Evolutionary conservation across 2,797 vertebrate genomes (phyloP), one percentile per base, ranked within the genome.

Genomic region (Hoplostethus mediterraneus): DNA sequence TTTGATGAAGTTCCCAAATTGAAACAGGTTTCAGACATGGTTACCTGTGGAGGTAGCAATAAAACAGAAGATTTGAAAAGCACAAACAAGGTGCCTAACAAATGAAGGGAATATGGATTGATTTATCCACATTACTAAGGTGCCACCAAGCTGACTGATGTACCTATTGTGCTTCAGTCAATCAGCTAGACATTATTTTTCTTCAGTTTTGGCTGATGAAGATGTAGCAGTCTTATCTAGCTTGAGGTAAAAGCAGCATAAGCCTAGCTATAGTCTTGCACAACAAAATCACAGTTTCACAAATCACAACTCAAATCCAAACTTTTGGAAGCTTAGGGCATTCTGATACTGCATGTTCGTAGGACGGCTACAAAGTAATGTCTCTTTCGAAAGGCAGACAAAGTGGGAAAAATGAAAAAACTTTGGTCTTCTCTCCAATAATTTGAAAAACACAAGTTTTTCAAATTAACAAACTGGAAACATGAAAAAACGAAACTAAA

Each of bases 361-460:
- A 82, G 67, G 76, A 81, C 80, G 80, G 88, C 80, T 91, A 90
- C 85, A 81, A 80, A 74, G 78, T 85, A 81, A 75, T 52, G 66
- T 90, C 76, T 91, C 77, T 79, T 82, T 5, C 60, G 55, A 81
- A 85, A 92, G 76, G 82, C 70, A 56, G 87, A 85, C 56, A 77
- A 89, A 64, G 63, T 64, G 52, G 70, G 65, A 60, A 63, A 72
- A 80, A 59, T 16, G 0, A 69, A 67, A 47, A 64, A 40, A 62
- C 89, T 93, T 95, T 95, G 93, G 93, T 93, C 90, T 93, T 92
- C 70, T 83, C 82, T 86, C 80, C 82, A 90, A 85, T 83, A 67
- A 83, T 79, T 79, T 87, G 79, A 80, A 86, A 84, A 84, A 88
- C 57, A 83, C 25, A 8, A 70, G 4, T 56, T 53, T 64, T 63